Conservation (phyloP, 1,140 invertebrate genomes). For the Eumeta japonica region DNA sequence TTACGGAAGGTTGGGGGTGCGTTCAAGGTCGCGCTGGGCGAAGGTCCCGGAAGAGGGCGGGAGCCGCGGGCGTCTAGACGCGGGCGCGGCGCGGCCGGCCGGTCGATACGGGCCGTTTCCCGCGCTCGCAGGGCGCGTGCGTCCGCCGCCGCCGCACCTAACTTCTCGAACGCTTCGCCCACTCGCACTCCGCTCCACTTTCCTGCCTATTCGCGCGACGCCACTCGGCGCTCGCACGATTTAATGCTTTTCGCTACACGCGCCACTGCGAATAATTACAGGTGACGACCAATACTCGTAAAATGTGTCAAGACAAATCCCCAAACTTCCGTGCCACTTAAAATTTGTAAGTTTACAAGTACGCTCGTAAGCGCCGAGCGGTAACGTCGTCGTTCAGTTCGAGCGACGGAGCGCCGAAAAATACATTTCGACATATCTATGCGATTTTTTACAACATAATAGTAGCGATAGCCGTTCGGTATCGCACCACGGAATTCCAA, state of each 20-base stretch:
- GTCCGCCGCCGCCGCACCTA: too few relatives aligned
- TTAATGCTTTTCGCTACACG: slow-evolving; percentile 12
- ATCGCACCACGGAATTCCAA: slow-evolving; percentile 12
- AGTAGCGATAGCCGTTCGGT: background rate
- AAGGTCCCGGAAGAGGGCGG: slow-evolving; percentile 46
- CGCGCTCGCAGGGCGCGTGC: slow-evolving; percentile 47
- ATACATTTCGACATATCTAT: background rate
- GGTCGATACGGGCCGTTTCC: slow-evolving; percentile 55
- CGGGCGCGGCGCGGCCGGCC: slow-evolving; percentile 19
- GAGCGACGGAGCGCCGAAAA: background rate
- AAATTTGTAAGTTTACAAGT: too few relatives aligned
- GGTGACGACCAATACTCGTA: too few relatives aligned
- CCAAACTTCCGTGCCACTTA: too few relatives aligned
- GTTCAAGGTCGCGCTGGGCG: slow-evolving; percentile 50
- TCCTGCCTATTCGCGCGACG: slow-evolving; percentile 20
- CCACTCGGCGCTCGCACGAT: slow-evolving; percentile 33
- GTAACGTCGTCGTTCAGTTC: background rate
- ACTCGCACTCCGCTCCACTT: too few relatives aligned
- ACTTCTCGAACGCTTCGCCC: too few relatives aligned
- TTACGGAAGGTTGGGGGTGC: slow-evolving; percentile 52
- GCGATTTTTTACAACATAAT: background rate
- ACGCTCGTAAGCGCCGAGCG: background rate
- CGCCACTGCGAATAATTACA: too few relatives aligned
- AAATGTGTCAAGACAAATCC: too few relatives aligned
- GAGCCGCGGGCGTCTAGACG: slow-evolving; percentile 48